Percentiles rank a stretch among this genome's conserved stretches.
Evolutionary conservation across 2,113 vertebrate genomes (phyloP).

Genomic region (Falcunculus frontatus): DNA sequence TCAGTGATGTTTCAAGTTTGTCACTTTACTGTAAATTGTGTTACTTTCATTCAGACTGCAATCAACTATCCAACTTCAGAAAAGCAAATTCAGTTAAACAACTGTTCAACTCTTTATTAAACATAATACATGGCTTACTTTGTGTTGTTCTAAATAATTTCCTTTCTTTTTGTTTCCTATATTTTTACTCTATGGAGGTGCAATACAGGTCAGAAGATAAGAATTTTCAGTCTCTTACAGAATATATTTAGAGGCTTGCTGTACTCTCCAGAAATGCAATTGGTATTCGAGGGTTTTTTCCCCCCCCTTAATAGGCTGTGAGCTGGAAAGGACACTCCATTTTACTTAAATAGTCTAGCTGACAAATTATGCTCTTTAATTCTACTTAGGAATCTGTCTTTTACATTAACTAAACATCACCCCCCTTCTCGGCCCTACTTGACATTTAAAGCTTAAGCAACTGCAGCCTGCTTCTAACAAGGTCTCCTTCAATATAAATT

Average conservation of each 20-base stretch:
- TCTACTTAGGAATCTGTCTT: constrained; percentile 47
- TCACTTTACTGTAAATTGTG: background rate
- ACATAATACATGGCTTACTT: background rate
- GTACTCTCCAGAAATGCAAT: background rate
- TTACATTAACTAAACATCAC: constrained; percentile 25
- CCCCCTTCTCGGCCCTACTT: background rate
- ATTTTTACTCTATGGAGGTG: background rate
- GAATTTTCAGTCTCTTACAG: background rate
- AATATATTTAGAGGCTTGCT: background rate
- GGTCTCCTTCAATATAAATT: constrained; percentile 39
- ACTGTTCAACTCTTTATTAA: background rate
- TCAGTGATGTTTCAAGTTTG: background rate
- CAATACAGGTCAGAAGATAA: background rate
- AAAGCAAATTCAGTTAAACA: background rate
- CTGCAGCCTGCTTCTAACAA: constrained; percentile 32
- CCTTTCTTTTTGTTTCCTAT: background rate
- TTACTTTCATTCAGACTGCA: background rate
- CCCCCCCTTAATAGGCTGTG: background rate
- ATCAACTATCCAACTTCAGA: background rate
- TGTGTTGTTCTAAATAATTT: background rate
- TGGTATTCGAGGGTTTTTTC: background rate
- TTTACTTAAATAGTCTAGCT: constrained; percentile 42
- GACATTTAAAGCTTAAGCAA: constrained; percentile 63
- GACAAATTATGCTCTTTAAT: constrained; percentile 40
- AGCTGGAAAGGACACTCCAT: constrained; percentile 38